These are phyloP conservation scores for Drosophila aldrichi DNA, from an alignment of 2,888 invertebrate genomes.

Conservation along the genomic window DNA sequence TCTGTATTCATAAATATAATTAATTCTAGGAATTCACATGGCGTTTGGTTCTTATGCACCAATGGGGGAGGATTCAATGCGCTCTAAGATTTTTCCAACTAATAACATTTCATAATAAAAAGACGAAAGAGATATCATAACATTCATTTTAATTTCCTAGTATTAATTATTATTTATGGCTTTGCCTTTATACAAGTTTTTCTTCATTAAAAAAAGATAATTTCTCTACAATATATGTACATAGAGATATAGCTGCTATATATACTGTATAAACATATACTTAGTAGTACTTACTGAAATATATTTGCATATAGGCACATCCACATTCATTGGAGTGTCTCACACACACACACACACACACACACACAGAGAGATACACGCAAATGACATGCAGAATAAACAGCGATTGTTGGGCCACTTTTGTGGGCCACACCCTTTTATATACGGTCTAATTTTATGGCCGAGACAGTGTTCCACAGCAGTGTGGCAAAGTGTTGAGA, in stretches of 20 bases:
- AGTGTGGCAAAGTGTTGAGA: constrained; percentile 51
- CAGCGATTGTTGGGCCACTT: constrained; percentile 61
- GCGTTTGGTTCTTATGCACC: not conserved
- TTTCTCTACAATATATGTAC: not conserved
- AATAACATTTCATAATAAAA: not conserved
- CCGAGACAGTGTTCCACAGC: constrained; percentile 39
- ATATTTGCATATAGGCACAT: not conserved
- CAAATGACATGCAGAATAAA: constrained; percentile 73
- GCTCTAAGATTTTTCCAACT: not conserved
- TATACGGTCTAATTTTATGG: constrained; percentile 66
- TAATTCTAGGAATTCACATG: not conserved
- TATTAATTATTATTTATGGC: not conserved
- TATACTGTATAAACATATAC: constrained; percentile 2
- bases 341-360: not conserved
- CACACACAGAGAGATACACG: not conserved
- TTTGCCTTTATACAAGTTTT: not conserved
- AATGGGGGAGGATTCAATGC: too few relatives aligned
- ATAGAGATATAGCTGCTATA: not conserved
- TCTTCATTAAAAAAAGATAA: too few relatives aligned
- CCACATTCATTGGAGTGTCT: constrained; percentile 25
- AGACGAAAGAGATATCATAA: not conserved
- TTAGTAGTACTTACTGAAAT: constrained; percentile 9
- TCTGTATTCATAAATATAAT: not conserved
- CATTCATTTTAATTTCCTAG: not conserved
- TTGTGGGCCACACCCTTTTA: constrained; percentile 57